Percentiles rank a stretch among this genome's conserved stretches.
Evolutionary conservation across 2,888 invertebrate genomes (phyloP).

Genomic region (Agonopterix subpropinquella): DNA sequence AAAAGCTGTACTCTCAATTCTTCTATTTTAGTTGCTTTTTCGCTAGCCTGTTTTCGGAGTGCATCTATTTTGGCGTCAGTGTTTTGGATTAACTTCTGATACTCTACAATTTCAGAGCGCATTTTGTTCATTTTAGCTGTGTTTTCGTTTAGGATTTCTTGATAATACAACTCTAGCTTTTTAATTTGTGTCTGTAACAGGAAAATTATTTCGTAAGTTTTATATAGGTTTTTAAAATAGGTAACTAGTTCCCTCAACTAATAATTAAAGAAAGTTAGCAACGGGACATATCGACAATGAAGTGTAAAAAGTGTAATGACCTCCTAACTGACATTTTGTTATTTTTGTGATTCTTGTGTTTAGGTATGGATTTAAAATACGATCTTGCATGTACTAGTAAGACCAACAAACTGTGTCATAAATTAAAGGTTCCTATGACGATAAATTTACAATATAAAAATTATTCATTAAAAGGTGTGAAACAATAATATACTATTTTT

Average conservation of each 20-base stretch:
- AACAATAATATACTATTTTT: too few species aligned
- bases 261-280: too few species aligned
- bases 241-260: neutral
- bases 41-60: conserved; percentile 56
- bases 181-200: conserved; percentile 65
- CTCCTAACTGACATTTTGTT: too few species aligned
- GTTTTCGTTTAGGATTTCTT: conserved; percentile 67
- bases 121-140: conserved; percentile 65
- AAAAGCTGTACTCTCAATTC: conserved; percentile 59
- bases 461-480: too few species aligned
- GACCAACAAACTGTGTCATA: too few species aligned
- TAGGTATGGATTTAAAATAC: too few species aligned
- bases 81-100: conserved; percentile 57
- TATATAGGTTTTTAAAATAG: neutral
- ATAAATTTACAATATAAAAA: too few species aligned
- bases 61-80: conserved; percentile 70
- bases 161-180: conserved; percentile 56
- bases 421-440: too few species aligned
- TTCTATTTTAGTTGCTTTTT: conserved; percentile 64
- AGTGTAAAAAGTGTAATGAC: too few species aligned
- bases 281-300: too few species aligned
- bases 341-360: too few species aligned
- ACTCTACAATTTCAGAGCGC: conserved; percentile 53
- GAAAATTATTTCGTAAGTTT: neutral
- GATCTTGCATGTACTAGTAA: too few species aligned